Base-by-base conservation (phyloP, 2,113 vertebrate species). In the Eclectus roratus region DNA sequence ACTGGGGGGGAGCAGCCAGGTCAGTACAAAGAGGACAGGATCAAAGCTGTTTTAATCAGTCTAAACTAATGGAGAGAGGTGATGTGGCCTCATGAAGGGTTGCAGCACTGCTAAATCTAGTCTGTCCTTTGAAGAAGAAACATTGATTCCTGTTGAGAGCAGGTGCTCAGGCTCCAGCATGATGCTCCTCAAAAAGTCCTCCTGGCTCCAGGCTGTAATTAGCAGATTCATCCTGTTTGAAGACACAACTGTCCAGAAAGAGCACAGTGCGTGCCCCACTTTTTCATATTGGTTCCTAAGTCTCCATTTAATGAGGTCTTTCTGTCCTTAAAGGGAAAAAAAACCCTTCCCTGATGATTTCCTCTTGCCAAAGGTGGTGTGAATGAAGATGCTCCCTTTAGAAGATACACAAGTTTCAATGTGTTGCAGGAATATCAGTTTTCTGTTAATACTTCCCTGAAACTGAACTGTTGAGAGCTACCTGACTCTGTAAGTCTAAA, bases 121-220 rank as follows among this genome's bases (percentile, higher is more conserved):
- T 46, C 68, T 71, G 93, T 93, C 91, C 87, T 93, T 83, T 18
- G 60, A 80, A 95, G 72, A 74, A 27, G 66, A 80, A 69, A 33
- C 39, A 2, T 52, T 56, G 89, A 31, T 46, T 73, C 46, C 79
- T 53, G 76, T 78, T 73, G 88, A 92, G 91, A 93, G 20, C 94
- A 96, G 85, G 82, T 91, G 93, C 73, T 93, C 78, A n/a, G 89
- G 13, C 49, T 92, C 28, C 79, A 86, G 91, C 64, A 12, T 69
- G 91, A 55, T 33, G 1, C 25, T 80, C 13, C 61, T 95, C 4
- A 27, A 13, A 37, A 85, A 60, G 33, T 52, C 49, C 20, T 91
- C 14, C 49, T 95, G 23, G 76, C 94, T 86, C 64, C 52, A 39
- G 92, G 90, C 93, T 89, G 80, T 83, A 94, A 94, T 96, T 86